Evolutionary conservation across 2,113 vertebrate species (phyloP).

Genomic region (Riparia riparia): DNA sequence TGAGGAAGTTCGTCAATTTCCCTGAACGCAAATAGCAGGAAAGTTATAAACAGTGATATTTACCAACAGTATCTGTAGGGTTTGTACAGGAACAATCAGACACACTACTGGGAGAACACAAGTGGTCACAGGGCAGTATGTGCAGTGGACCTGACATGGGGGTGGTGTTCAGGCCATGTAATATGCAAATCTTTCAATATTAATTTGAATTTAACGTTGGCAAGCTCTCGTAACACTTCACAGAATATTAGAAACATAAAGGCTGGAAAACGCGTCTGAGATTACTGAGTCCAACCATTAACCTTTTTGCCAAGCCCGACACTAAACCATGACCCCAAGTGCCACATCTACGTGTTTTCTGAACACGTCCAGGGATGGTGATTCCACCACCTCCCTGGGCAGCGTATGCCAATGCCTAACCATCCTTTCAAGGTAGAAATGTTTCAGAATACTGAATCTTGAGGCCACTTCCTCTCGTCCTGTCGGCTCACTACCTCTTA

Average conservation of each 20-base stretch:
- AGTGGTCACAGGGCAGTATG: rapidly evolving
- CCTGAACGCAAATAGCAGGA: background rate
- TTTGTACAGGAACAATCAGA: background rate
- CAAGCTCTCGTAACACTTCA: background rate
- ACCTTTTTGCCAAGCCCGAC: background rate
- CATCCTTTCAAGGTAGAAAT: background rate
- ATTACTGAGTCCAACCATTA: background rate
- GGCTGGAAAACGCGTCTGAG: background rate
- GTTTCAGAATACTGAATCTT: background rate
- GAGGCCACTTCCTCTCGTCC: background rate
- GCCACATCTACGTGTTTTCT: background rate
- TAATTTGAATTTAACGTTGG: rapidly evolving
- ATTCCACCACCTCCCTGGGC: background rate
- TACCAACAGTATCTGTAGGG: background rate
- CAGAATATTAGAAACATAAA: background rate
- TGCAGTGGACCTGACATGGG: rapidly evolving
- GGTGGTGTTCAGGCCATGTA: background rate
- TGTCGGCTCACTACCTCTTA: background rate
- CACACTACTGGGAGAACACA: background rate
- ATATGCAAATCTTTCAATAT: background rate
- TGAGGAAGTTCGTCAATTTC: background rate
- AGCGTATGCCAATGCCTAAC: background rate
- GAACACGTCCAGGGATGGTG: background rate
- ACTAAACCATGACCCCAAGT: background rate
- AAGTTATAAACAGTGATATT: background rate